Conservation (phyloP, 1,140 invertebrate genomes). For the Diachasma alloeum region DNA sequence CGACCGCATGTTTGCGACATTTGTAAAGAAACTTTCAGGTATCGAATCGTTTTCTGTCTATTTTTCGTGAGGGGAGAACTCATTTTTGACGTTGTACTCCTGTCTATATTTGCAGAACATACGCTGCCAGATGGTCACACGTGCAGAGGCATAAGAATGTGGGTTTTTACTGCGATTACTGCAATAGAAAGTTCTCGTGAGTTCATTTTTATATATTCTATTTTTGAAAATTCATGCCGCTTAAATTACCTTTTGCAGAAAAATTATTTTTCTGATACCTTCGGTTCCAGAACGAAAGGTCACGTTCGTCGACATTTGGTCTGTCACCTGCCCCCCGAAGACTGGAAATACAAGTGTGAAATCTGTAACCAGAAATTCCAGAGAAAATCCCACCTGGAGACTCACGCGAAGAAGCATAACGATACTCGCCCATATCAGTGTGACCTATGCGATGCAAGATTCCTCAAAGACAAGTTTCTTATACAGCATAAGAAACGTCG, state of each 20-base stretch:
- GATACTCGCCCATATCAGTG: constrained; percentile 73
- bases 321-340: neutral
- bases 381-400: constrained; percentile 39
- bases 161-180: constrained; percentile 9
- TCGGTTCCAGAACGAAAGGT: neutral
- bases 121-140: constrained; percentile 15
- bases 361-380: constrained; percentile 50
- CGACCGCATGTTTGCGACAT: constrained; percentile 64
- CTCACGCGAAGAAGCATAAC: constrained; percentile 68
- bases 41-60: neutral
- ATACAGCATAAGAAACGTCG: neutral
- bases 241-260: too few relatives aligned
- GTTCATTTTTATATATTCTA: too few relatives aligned
- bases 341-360: constrained; percentile 33
- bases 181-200: constrained; percentile 3
- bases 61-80: neutral
- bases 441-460: constrained; percentile 39
- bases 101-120: neutral
- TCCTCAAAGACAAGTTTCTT: neutral
- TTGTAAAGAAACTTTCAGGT: constrained; percentile 66
- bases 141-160: constrained; percentile 14
- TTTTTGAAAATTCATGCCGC: too few relatives aligned
- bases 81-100: neutral
- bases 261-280: too few relatives aligned
- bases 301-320: neutral